phyloP scores from a whole-genome alignment of 2,888 invertebrate species.

The Pemphredon lugubris region DNA sequence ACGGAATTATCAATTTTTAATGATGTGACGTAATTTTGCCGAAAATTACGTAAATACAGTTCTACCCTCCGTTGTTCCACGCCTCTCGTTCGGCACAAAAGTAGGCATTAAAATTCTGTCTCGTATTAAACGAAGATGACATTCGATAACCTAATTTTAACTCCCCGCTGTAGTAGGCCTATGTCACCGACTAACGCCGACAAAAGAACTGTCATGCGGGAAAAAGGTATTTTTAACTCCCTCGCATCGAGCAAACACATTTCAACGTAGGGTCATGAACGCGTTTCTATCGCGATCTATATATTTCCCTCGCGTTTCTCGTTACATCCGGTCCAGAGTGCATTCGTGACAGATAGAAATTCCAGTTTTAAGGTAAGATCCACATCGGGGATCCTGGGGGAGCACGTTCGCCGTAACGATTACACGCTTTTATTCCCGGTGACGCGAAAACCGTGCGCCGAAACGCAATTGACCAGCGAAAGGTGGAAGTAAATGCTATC shows the following conservation, averaged over 20 bases:
- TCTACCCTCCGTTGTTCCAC: too few species aligned
- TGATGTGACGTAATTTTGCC: too few species aligned
- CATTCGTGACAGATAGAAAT: neutral
- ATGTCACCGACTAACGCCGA: neutral
- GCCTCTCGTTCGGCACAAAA: too few species aligned
- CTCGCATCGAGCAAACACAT: neutral
- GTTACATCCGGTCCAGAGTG: neutral
- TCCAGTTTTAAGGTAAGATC: conserved; percentile 8
- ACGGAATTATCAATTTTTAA: too few species aligned
- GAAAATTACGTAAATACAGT: too few species aligned
- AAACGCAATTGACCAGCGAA: too few species aligned
- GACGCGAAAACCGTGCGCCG: too few species aligned
- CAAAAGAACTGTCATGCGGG: conserved; percentile 3
- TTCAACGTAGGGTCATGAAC: conserved; percentile 1
- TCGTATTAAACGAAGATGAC: too few species aligned
- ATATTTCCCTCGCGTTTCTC: neutral
- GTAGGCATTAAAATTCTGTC: too few species aligned
- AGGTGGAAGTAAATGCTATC: too few species aligned
- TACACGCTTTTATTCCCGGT: neutral
- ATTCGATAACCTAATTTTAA: neutral
- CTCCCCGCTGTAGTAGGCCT: neutral
- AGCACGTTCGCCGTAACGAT: neutral
- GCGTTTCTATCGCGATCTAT: neutral
- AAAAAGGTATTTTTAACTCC: conserved; percentile 6
- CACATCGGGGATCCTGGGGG: too few species aligned